Percentiles rank a stretch among this genome's conserved stretches.
Evolutionary conservation across 2,888 invertebrate genomes (phyloP).

Genomic region (Tetheella fluctuosa): DNA sequence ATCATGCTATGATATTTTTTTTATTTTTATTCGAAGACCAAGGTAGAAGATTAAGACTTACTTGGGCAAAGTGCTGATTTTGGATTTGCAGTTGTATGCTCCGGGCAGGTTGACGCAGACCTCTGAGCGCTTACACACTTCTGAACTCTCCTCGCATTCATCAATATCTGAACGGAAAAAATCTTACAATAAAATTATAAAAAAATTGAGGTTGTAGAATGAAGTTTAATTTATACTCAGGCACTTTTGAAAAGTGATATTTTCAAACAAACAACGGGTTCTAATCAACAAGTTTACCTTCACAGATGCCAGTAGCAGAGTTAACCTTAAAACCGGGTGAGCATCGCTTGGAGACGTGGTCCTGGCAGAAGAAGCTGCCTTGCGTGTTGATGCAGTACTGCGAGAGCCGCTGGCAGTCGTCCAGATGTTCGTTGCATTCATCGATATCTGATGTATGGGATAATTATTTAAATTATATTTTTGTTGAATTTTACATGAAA

Average conservation of each 20-base stretch:
- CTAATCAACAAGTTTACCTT: slow-evolving; percentile 68
- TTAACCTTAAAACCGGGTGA: slow-evolving; percentile 87
- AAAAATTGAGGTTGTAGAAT: too few species aligned
- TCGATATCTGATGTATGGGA: slow-evolving; percentile 85
- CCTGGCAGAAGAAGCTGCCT: slow-evolving; percentile 88
- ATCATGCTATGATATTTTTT: neutral
- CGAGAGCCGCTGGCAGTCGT: slow-evolving; percentile 87
- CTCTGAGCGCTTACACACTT: slow-evolving; percentile 90
- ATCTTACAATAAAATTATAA: too few species aligned
- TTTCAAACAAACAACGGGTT: neutral
- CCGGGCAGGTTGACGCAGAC: slow-evolving; percentile 94
- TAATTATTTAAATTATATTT: neutral
- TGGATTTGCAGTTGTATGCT: slow-evolving; percentile 90
- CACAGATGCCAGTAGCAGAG: slow-evolving; percentile 78
- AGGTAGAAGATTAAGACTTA: slow-evolving; percentile 37
- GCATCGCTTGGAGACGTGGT: slow-evolving; percentile 86
- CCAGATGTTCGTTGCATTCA: slow-evolving; percentile 86
- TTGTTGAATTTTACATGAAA: too few species aligned
- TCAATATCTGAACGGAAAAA: slow-evolving; percentile 87
- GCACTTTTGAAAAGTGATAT: too few species aligned
- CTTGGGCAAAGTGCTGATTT: slow-evolving; percentile 77
- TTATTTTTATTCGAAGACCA: neutral
- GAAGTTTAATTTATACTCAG: too few species aligned
- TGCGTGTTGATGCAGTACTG: slow-evolving; percentile 89
- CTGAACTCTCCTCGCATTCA: slow-evolving; percentile 90